Evolutionary conservation across 2,888 invertebrate species (phyloP).

Genomic region (Zygothrica quintamaculata): DNA sequence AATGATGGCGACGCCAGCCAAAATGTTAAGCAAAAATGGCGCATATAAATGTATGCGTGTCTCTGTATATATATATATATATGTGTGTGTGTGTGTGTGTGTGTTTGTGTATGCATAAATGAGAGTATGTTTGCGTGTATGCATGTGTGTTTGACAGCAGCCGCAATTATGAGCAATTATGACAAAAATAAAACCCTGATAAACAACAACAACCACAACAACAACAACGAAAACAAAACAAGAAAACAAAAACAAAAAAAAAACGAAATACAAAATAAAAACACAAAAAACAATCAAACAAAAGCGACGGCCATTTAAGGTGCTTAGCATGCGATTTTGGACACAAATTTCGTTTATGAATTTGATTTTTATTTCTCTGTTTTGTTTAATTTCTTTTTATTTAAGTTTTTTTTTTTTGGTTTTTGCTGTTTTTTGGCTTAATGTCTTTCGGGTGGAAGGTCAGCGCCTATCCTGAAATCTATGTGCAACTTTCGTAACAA

Average conservation of each 20-base stretch:
- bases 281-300: conserved; percentile 42
- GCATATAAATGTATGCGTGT: conserved; percentile 32
- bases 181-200: conserved; percentile 41
- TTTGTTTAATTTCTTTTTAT: neutral
- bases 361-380: neutral
- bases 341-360: conserved; percentile 7
- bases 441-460: conserved; percentile 9
- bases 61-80: conserved; percentile 21
- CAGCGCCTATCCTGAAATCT: neutral
- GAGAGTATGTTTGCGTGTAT: conserved; percentile 13
- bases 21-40: conserved; percentile 68
- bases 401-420: neutral
- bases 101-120: conserved; percentile 20
- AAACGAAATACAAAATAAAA: conserved; percentile 25
- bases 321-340: conserved; percentile 34
- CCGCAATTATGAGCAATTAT: conserved; percentile 63
- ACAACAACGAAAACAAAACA: conserved; percentile 19
- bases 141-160: conserved; percentile 53
- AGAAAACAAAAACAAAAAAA: conserved; percentile 21
- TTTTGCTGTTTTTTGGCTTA: too few species aligned
- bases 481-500: too few species aligned
- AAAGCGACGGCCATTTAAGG: conserved; percentile 57
- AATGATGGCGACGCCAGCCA: conserved; percentile 68
- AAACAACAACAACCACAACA: conserved; percentile 20
- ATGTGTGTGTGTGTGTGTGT: conserved; percentile 10